Evolutionary conservation across 2,888 invertebrate species (phyloP), one percentile per base, ranked within the genome.

Genomic region (Bombylius discolor): DNA sequence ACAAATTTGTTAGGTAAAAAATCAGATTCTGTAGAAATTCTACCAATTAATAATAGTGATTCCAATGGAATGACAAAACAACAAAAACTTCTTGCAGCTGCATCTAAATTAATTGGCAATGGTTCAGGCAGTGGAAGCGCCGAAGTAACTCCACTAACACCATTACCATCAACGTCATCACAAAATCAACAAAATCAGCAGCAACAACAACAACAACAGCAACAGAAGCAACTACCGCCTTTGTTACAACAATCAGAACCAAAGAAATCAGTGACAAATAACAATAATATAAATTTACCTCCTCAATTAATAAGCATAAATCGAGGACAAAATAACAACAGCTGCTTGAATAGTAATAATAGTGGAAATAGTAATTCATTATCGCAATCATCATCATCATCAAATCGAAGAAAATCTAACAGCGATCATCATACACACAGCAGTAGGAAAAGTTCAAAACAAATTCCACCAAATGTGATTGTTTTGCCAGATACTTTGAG

Each of bases 201-300:
- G n/a, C 31, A 50, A 31, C 31, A 32, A 12, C 31, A 36, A 12
- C 49, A 77, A 78, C 58, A 77, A 77, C 53, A 77, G 77, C 1
- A 56, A 78, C 4, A 76, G 76, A 39, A 76, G 77, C 3, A 52
- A 76, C 7, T 62, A 53, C 57, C 62, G 31, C 23, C 23, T 23
- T 3, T 23, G 23, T 23, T 23, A 23, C 23, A 23, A 23, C 39
- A 5, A 42, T 11, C 39, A 42, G 39, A 42, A 11, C 39, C 39
- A 42, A 42, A 42, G 39, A 65, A 66, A 47, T 58, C 62, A n/a
- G 59, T 62, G 47, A 51, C 48, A 49, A 51, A 56, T 50, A 53
- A 57, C 23, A 55, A 23, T 23, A 23, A 57, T 45, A 14, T 14
- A 7, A 45, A 45, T 46, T 45, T 59, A 39, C 63, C 63, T 36